phyloP scores from a whole-genome alignment of 2,113 vertebrate genomes.

The Reinhardtius hippoglossoides region DNA sequence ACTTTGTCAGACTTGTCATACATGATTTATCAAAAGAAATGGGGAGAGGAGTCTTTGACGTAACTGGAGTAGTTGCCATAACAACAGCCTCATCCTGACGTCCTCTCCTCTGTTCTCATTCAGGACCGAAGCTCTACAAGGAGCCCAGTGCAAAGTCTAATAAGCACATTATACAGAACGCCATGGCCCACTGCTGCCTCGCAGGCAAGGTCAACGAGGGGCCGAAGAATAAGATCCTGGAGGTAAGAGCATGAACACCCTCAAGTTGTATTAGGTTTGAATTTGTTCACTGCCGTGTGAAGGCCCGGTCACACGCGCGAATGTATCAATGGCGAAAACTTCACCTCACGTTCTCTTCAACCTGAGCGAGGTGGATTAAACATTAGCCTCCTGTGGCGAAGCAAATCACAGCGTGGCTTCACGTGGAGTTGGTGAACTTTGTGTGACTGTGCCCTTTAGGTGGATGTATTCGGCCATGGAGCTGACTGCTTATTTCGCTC shows the following conservation, averaged over 20 bases:
- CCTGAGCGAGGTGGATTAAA: too few species aligned
- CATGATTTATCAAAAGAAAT: constrained; percentile 43
- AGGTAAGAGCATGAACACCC: constrained; percentile 83
- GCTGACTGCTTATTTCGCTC: too few species aligned
- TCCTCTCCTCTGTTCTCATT: constrained; percentile 27
- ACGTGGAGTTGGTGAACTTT: too few species aligned
- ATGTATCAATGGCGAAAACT: too few species aligned
- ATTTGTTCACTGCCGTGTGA: too few species aligned
- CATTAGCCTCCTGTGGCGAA: too few species aligned
- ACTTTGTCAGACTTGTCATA: constrained; percentile 12
- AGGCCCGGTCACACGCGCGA: too few species aligned
- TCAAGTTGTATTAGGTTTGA: too few species aligned
- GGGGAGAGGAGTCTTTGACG: constrained; percentile 4
- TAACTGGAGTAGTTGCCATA: constrained; percentile 46
- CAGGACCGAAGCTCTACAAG: constrained; percentile 98
- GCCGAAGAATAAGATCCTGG: constrained; percentile 97
- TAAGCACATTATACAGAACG: constrained; percentile 98
- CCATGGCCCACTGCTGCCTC: constrained; percentile 95
- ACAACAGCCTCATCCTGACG: constrained; percentile 35
- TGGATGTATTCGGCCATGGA: too few species aligned
- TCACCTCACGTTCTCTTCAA: too few species aligned
- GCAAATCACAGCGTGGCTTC: too few species aligned
- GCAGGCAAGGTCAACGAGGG: constrained; percentile 98
- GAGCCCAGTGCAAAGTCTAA: constrained; percentile 99
- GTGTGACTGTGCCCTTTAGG: too few species aligned